Conservation (phyloP, 2,797 vertebrate genomes). For the Telmatherina bonti region DNA sequence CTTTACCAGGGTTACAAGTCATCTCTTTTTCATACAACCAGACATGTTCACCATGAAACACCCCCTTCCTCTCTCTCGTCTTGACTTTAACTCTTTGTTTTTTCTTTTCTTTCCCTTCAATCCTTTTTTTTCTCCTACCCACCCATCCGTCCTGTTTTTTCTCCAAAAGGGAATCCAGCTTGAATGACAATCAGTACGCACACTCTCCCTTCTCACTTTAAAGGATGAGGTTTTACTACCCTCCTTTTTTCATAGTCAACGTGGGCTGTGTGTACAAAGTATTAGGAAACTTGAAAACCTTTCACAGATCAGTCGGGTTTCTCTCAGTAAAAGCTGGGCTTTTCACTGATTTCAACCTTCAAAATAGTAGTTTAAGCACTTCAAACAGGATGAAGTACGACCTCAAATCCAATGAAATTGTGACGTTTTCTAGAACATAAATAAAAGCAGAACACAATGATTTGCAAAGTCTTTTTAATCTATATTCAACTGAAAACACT, state of each 20-base stretch:
- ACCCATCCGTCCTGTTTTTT: constrained; percentile 61
- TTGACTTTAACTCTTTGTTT: constrained; percentile 70
- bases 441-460: too few relatives aligned
- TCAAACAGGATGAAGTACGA: not conserved
- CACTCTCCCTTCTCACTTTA: constrained; percentile 63
- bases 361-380: not conserved
- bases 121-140: constrained; percentile 38
- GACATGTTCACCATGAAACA: constrained; percentile 39
- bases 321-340: not conserved
- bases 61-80: constrained; percentile 41
- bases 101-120: constrained; percentile 47
- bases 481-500: too few relatives aligned
- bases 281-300: constrained; percentile 44
- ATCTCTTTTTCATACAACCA: constrained; percentile 22
- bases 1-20: constrained; percentile 17
- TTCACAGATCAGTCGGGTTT: not conserved
- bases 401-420: too few relatives aligned
- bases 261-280: constrained; percentile 45
- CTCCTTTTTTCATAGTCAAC: constrained; percentile 43
- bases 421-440: too few relatives aligned
- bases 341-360: constrained; percentile 3
- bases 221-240: constrained; percentile 67
- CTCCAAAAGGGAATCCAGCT: constrained; percentile 86
- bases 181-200: constrained; percentile 85
- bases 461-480: too few relatives aligned